Evolutionary conservation across 2,888 invertebrate genomes (phyloP).

Genomic region (Loripinus fragilis): DNA sequence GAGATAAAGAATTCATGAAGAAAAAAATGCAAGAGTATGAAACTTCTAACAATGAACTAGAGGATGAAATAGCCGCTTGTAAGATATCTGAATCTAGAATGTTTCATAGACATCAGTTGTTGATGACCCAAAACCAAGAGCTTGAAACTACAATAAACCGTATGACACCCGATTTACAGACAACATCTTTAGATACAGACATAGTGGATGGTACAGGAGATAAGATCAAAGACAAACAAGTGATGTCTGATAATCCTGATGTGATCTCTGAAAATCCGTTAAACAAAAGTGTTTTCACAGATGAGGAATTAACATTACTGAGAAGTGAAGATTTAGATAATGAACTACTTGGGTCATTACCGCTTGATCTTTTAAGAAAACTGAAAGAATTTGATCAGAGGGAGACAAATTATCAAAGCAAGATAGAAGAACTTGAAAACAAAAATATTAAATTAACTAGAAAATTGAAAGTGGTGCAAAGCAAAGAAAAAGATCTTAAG

Average conservation of each 20-base stretch:
- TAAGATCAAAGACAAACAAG: conserved; percentile 17
- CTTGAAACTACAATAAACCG: conserved; percentile 53
- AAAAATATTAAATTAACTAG: conserved; percentile 50
- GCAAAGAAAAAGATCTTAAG: conserved; percentile 55
- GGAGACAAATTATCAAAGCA: conserved; percentile 54
- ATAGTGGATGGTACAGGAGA: conserved; percentile 20
- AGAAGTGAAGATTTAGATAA: conserved; percentile 51
- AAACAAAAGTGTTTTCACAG: conserved; percentile 49
- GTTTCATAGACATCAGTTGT: conserved; percentile 59
- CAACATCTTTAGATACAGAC: conserved; percentile 3
- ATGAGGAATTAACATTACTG: conserved; percentile 43
- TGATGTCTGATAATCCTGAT: conserved; percentile 60
- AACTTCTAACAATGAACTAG: conserved; percentile 56
- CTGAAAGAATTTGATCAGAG: conserved; percentile 58
- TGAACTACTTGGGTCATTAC: conserved; percentile 54
- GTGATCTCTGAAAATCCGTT: conserved; percentile 56
- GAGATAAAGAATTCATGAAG: conserved; percentile 57
- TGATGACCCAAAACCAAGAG: conserved; percentile 61
- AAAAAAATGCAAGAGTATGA: conserved; percentile 61
- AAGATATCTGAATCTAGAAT: conserved; percentile 61
- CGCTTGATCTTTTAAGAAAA: conserved; percentile 58
- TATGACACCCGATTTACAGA: conserved; percentile 35
- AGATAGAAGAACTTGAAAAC: conserved; percentile 53
- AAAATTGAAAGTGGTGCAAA: conserved; percentile 54
- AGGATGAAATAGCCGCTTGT: conserved; percentile 57